Conservation (phyloP, 2,888 invertebrate species). For the Adelognathus sp. region DNA sequence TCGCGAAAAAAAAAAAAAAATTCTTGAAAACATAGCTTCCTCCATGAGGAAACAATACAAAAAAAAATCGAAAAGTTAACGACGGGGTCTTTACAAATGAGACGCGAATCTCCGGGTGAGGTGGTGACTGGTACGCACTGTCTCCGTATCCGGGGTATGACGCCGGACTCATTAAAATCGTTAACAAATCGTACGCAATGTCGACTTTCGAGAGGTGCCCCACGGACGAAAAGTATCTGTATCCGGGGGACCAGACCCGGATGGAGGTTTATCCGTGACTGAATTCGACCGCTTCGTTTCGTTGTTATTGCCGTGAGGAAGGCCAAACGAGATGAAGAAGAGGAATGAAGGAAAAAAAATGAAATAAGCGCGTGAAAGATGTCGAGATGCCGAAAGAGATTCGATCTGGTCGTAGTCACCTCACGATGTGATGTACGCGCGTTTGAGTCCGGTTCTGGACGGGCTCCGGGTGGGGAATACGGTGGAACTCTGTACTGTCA, state of each 20-base stretch:
- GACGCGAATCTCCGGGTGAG: neutral
- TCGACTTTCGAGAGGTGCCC: conserved; percentile 42
- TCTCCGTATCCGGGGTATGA: conserved; percentile 10
- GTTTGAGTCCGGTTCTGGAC: too few species aligned
- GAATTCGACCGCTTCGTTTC: conserved; percentile 1
- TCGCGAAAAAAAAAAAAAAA: neutral
- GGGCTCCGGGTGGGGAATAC: conserved; percentile 10
- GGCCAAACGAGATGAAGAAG: too few species aligned
- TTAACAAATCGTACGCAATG: conserved; percentile 29
- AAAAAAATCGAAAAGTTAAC: neutral
- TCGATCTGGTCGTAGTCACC: conserved; percentile 24
- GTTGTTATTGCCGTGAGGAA: neutral
- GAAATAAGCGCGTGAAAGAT: neutral
- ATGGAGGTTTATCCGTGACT: conserved; percentile 17
- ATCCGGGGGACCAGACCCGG: conserved; percentile 36
- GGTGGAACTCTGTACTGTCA: neutral
- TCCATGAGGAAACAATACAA: neutral
- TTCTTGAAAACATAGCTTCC: neutral
- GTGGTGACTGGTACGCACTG: neutral
- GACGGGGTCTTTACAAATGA: neutral
- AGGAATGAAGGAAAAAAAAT: neutral
- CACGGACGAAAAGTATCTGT: conserved; percentile 17
- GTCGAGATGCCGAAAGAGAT: conserved; percentile 3
- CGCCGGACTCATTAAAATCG: neutral
- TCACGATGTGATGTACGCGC: conserved; percentile 7